A percentile compares a stretch with the other conserved stretches of the same genome.
These are phyloP conservation scores for Orchestia grillus DNA, from an alignment of 1,140 invertebrate genomes.

Conservation along the genomic window DNA sequence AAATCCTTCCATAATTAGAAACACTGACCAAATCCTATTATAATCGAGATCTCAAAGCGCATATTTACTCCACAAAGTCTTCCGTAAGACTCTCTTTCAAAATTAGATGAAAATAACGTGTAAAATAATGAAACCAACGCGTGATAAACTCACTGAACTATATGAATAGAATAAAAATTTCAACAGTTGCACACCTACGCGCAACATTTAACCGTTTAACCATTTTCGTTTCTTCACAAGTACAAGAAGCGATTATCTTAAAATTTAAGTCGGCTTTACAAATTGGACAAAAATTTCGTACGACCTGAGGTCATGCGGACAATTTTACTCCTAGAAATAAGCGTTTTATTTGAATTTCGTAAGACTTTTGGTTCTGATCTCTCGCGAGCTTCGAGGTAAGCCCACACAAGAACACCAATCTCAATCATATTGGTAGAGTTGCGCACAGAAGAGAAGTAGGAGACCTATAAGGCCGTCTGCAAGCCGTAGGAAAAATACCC, in stretches of 20 bases:
- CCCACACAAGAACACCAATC: background rate
- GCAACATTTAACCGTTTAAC: too few relatives aligned
- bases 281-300: background rate
- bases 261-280: background rate
- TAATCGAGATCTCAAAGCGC: too few relatives aligned
- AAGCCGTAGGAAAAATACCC: slow-evolving; percentile 20
- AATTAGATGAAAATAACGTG: too few relatives aligned
- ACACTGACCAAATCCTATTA: too few relatives aligned
- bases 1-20: too few relatives aligned
- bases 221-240: background rate
- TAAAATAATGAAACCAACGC: too few relatives aligned
- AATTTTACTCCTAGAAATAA: background rate
- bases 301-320: background rate
- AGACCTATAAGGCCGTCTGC: background rate
- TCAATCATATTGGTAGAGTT: background rate
- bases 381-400: background rate
- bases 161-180: too few relatives aligned
- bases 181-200: too few relatives aligned
- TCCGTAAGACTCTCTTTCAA: too few relatives aligned
- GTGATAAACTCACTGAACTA: too few relatives aligned
- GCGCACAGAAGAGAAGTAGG: background rate
- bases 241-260: background rate
- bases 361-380: background rate
- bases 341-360: background rate
- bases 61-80: too few relatives aligned